Base-by-base conservation (phyloP, 2,797 vertebrate genomes). In the Acomys russatus region DNA sequence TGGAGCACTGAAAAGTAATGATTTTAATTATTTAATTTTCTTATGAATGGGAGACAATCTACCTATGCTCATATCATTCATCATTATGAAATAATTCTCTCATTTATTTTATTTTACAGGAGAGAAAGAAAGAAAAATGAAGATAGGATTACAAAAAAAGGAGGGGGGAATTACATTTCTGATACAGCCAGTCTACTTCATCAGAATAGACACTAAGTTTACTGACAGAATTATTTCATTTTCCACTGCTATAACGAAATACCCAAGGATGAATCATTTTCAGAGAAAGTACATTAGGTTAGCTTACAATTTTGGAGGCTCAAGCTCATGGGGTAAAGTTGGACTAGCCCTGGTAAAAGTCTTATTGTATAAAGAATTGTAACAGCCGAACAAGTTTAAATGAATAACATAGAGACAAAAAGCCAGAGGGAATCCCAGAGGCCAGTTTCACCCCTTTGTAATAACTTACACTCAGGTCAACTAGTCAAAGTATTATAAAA, bases 51-150 rank as follows among this genome's bases (percentile, higher is more conserved):
- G 68, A 96, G 30, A 49, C 95, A 96, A 89, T 96, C 84, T 96
- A 71, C 68, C 84, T 73, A 35, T 61, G 17, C 74, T 95, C 8
- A 70, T 73, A 49, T 92, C 95, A 76, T 66, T 88, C 79, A 64
- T 97, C 95, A 94, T 86, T 51, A 64, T 96, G 87, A 97, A 97
- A 94, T 93, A 97, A 97, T 95, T 38, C 95, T 91, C 94, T 96
- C 84, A 88, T 97, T 98, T 92, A 79, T 49, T 96, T 95, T 83
- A 91, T 9, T 93, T 86, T 18, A 4, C 76, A 97, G 6, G 56
- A 88, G 71, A 94, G 68, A 90, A 92, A 85, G 17, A 80, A 92
- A 92, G 63, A 88, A 4, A 89, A 90, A 90, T 61, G 88, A 91
- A 68, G 89, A 61, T 68, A 59, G 85, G 22, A 49, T 88, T 95